Evolutionary conservation across 2,797 vertebrate genomes (phyloP), one percentile per base, ranked within the genome.

Genomic region (Anas bernieri): DNA sequence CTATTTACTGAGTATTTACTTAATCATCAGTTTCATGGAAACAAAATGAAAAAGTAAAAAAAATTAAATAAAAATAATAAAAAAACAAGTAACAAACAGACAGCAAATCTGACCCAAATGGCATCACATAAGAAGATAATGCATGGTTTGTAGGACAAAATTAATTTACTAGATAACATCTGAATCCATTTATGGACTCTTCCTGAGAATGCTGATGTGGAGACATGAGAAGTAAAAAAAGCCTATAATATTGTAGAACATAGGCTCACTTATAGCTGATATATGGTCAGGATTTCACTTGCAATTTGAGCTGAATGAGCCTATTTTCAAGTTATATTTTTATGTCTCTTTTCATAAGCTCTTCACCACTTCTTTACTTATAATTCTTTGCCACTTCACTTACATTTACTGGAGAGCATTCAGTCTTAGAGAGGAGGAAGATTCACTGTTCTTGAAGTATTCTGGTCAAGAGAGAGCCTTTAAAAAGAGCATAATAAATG

Each of bases 101-200:
- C 8, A 70, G 3, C 6, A 85, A 85, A 69, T 81, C 45, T 80
- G 37, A 93, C 45, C 2, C 3, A 87, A 96, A 78, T 9, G n/a
- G 4, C 23, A 50, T 69, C 23, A 46, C 72, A 31, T 45, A 77
- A 83, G 69, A 84, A 84, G 91, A 91, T 12, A 62, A 91, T 50
- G 70, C 37, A 52, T 30, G 75, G 8, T 58, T 54, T 81, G 17
- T 23, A 91, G 69, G 84, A 85, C 59, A 92, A 79, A 91, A 93
- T 25, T 92, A 64, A 94, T 92, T 96, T 92, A 69, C 43, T 48
- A 50, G 46, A 88, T 90, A 83, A 62, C 58, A 86, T 86, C 73
- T 91, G 59, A 35, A 83, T 76, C 26, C 84, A 75, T 39, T 81
- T 96, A 81, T 63, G 50, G 50, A 46, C 50, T 69, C 59, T 91